These are phyloP conservation scores for Branchellion lobata DNA, from an alignment of 2,888 invertebrate species.

Conservation along the genomic window DNA sequence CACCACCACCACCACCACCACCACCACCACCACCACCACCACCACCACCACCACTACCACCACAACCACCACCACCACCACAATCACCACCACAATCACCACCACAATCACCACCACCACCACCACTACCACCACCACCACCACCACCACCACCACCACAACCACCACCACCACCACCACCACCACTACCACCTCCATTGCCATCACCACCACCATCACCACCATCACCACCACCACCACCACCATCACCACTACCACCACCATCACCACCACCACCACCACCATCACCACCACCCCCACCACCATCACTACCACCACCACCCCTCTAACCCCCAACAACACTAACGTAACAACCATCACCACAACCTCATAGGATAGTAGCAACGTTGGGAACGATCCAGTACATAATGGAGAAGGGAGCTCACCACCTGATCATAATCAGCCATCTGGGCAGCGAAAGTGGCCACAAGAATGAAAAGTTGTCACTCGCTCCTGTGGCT, in stretches of 20 bases:
- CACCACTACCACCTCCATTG: not conserved
- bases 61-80: not conserved
- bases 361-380: no score
- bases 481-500: conserved; percentile 87
- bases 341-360: no score
- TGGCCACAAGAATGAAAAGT: conserved; percentile 82
- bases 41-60: conserved; percentile 2
- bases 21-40: conserved; percentile 22
- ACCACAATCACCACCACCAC: not conserved
- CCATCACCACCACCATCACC: not conserved
- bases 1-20: conserved; percentile 28
- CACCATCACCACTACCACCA: not conserved
- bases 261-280: not conserved
- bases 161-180: not conserved
- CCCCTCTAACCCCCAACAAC: no score
- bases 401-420: conserved; percentile 87
- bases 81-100: not conserved
- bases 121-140: not conserved
- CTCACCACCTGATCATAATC: conserved; percentile 92
- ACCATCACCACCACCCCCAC: not conserved
- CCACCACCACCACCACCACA: not conserved
- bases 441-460: conserved; percentile 97
- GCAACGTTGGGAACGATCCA: conserved; percentile 89
- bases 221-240: not conserved
- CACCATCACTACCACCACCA: not conserved